Evolutionary conservation across 2,113 vertebrate species (phyloP).

Genomic region (Chaetura pelagica): DNA sequence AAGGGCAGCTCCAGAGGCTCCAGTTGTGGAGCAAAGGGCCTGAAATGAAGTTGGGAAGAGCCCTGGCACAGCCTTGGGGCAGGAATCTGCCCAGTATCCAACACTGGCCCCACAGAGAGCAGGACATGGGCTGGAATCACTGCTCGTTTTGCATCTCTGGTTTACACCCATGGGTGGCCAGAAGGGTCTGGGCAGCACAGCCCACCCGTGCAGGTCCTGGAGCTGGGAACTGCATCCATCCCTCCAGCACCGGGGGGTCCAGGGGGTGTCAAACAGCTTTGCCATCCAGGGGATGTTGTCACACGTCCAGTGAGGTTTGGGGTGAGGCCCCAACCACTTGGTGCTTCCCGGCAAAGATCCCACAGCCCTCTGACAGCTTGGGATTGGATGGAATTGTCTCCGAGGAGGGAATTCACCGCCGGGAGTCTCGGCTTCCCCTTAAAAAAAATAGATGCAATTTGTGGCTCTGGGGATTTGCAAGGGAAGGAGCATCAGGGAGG

Average conservation of each 20-base stretch:
- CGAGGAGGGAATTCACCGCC: not conserved
- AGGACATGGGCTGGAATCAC: fast-evolving
- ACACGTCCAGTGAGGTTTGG: fast-evolving
- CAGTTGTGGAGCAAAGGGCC: not conserved
- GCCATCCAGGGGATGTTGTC: fast-evolving
- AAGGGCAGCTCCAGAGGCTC: fast-evolving
- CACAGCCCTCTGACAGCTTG: fast-evolving
- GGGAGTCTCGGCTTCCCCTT: not conserved
- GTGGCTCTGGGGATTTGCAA: not conserved
- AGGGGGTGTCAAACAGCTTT: no score
- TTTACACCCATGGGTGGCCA: fast-evolving
- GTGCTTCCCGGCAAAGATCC: not conserved
- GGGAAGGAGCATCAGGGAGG: not conserved
- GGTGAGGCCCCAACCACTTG: not conserved
- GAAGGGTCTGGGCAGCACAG: fast-evolving
- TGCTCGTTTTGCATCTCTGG: fast-evolving
- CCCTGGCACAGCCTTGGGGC: not conserved
- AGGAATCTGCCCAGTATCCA: fast-evolving
- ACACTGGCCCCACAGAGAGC: fast-evolving
- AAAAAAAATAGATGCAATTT: fast-evolving
- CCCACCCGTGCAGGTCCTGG: fast-evolving
- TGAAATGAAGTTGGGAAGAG: no score
- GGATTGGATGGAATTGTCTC: not conserved
- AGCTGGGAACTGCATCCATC: fast-evolving
- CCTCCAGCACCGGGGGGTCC: not conserved